These are phyloP conservation scores for Hesperia comma DNA, from an alignment of 2,888 invertebrate genomes.

Conservation along the genomic window DNA sequence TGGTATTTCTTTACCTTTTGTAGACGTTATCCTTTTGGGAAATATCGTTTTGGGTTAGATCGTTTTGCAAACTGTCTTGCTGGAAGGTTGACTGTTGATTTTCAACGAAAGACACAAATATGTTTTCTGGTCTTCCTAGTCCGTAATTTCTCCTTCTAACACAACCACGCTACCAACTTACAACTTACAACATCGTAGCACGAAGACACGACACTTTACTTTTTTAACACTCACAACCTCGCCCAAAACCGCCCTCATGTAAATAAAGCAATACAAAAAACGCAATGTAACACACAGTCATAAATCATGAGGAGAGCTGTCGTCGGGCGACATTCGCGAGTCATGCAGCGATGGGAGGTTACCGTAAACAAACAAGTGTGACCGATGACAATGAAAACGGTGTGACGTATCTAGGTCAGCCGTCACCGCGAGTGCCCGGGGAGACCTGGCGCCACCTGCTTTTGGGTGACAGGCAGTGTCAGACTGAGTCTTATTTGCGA, in stretches of 20 bases:
- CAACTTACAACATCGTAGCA: no score
- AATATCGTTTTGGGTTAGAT: no score
- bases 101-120: no score
- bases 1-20: no score
- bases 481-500: no score
- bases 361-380: slow-evolving; percentile 18
- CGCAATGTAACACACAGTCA: slow-evolving; percentile 13
- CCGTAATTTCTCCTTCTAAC: no score
- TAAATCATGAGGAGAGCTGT: slow-evolving; percentile 24
- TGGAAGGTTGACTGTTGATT: no score
- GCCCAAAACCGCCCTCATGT: slow-evolving; percentile 3
- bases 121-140: no score
- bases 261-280: slow-evolving; percentile 19
- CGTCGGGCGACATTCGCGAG: slow-evolving; percentile 12
- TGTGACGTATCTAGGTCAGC: slow-evolving; percentile 20
- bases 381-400: slow-evolving; percentile 20
- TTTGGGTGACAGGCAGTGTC: not conserved
- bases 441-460: slow-evolving; percentile 22
- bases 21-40: no score
- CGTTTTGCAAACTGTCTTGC: no score
- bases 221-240: not conserved
- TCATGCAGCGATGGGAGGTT: slow-evolving; percentile 19
- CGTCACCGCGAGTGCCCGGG: slow-evolving; percentile 3
- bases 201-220: no score
- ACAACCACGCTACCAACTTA: no score